phyloP scores from a whole-genome alignment of 2,797 vertebrate genomes.

The Danio albolineatus region DNA sequence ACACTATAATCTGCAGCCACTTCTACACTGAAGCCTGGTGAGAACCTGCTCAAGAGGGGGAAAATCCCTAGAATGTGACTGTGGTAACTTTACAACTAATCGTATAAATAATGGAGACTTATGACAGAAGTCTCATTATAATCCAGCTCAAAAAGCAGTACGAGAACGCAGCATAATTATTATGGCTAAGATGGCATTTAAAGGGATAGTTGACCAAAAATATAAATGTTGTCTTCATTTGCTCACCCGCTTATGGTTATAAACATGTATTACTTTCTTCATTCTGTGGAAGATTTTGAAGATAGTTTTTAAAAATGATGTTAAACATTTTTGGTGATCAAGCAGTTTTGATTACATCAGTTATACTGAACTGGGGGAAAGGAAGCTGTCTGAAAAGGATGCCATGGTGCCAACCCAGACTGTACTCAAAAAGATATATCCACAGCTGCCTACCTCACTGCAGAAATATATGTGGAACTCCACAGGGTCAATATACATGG shows the following conservation, averaged over 20 bases:
- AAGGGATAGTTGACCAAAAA: background rate
- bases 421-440: too few species aligned
- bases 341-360: too few species aligned
- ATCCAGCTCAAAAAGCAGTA: conserved; percentile 1
- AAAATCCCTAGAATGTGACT: conserved; percentile 50
- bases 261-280: background rate
- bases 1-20: conserved; percentile 26
- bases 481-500: too few species aligned
- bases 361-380: too few species aligned
- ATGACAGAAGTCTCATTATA: conserved; percentile 1
- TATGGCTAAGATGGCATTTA: background rate
- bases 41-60: conserved; percentile 11
- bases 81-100: conserved; percentile 49
- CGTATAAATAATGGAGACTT: conserved; percentile 18
- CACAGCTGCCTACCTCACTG: too few species aligned
- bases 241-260: background rate
- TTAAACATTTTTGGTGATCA: background rate
- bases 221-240: background rate
- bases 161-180: conserved; percentile 8
- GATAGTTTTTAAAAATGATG: background rate
- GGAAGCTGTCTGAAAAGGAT: too few species aligned
- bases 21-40: conserved; percentile 25
- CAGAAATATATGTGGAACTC: too few species aligned
- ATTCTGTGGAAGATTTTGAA: background rate
- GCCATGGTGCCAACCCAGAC: too few species aligned